Evolutionary conservation across 1,140 invertebrate species (phyloP).

Genomic region (Berghia stephanieae): DNA sequence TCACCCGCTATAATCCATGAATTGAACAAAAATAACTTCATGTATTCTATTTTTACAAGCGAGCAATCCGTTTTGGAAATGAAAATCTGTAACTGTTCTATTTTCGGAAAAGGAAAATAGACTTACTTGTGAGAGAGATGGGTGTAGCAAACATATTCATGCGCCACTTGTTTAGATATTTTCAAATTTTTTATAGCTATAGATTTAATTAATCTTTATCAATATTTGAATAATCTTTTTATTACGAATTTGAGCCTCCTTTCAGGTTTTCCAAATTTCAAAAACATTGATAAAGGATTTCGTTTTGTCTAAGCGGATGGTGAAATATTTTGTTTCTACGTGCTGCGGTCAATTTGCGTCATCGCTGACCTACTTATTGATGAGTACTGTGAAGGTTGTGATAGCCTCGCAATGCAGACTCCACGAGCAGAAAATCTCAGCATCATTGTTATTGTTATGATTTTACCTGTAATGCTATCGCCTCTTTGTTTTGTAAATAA

Average conservation of each 20-base stretch:
- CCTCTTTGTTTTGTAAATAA: no score
- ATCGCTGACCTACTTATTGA: slow-evolving; percentile 43
- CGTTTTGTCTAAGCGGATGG: slow-evolving; percentile 38
- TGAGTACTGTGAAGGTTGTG: no score
- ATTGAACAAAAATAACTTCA: slow-evolving; percentile 51
- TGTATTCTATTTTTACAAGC: slow-evolving; percentile 46
- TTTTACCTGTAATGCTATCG: no score
- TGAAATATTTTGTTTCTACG: slow-evolving; percentile 36
- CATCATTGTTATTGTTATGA: no score
- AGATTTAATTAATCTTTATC: not conserved
- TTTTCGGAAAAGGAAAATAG: slow-evolving; percentile 51
- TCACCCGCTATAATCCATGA: slow-evolving; percentile 48
- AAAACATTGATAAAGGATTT: not conserved
- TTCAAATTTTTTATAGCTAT: not conserved
- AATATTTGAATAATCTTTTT: no score
- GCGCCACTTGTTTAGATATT: slow-evolving; percentile 26
- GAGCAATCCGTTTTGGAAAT: slow-evolving; percentile 38
- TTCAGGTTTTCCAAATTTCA: no score
- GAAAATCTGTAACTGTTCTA: slow-evolving; percentile 45
- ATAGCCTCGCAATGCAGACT: no score
- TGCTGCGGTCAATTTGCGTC: slow-evolving; percentile 43
- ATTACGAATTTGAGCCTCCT: no score
- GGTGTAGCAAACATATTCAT: slow-evolving; percentile 26
- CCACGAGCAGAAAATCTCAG: no score
- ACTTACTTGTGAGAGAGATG: slow-evolving; percentile 33